These are phyloP conservation scores for Pangasius larnaudii DNA, from an alignment of 2,797 vertebrate genomes.

Conservation along the genomic window DNA sequence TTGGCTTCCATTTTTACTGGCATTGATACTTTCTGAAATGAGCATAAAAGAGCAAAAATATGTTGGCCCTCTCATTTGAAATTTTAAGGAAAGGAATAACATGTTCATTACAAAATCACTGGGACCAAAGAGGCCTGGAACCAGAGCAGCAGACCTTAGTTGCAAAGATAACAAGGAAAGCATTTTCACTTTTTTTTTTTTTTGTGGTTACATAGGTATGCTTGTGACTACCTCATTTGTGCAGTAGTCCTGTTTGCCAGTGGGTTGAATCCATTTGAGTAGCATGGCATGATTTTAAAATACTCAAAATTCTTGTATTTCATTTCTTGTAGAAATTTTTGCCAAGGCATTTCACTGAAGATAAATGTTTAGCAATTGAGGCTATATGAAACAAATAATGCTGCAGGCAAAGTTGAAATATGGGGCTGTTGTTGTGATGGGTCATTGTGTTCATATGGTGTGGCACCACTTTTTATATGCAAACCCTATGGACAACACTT, in stretches of 20 bases:
- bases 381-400: background rate
- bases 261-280: background rate
- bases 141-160: background rate
- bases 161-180: background rate
- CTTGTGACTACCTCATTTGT: background rate
- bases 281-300: background rate
- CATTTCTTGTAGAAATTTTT: background rate
- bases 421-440: background rate
- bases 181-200: background rate
- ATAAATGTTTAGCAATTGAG: background rate
- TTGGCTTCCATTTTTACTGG: conserved; percentile 25
- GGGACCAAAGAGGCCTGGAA: background rate
- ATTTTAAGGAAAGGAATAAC: background rate
- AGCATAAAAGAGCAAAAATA: conserved; percentile 3
- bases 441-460: background rate
- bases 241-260: background rate
- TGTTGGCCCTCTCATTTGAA: background rate
- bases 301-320: background rate
- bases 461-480: background rate
- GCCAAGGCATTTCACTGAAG: background rate
- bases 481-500: conserved; percentile 8
- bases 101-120: background rate
- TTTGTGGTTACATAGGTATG: background rate
- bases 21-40: background rate
- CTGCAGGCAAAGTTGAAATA: background rate